These are phyloP conservation scores for Aldabrachelys gigantea DNA, from an alignment of 2,113 vertebrate species.

Conservation along the genomic window DNA sequence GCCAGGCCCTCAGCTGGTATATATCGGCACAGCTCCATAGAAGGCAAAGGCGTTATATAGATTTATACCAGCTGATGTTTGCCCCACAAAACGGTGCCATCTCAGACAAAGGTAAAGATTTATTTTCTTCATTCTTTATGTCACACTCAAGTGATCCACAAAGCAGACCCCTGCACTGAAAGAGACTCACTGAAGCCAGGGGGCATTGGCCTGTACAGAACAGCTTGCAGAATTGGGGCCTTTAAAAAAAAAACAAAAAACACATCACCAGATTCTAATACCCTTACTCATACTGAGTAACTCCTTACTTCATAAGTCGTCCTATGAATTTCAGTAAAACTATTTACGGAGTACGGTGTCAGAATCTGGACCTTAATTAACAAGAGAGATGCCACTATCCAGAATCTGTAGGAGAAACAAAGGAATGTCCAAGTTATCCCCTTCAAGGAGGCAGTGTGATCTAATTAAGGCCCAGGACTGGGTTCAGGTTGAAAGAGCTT, in stretches of 20 bases:
- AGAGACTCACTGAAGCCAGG: neutral
- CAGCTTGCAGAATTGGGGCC: neutral
- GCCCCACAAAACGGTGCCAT: neutral
- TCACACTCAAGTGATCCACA: neutral
- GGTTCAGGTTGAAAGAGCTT: too few relatives aligned
- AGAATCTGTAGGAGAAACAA: neutral
- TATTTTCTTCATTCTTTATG: neutral
- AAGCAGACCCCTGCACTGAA: neutral
- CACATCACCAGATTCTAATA: neutral
- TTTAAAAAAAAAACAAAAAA: too few relatives aligned
- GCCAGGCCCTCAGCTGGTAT: neutral
- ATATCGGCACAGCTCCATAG: neutral
- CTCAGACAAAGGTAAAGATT: neutral
- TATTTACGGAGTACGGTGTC: neutral
- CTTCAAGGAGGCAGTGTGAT: neutral
- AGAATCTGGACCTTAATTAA: neutral
- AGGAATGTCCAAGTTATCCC: neutral
- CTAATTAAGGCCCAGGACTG: neutral
- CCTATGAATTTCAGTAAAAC: neutral
- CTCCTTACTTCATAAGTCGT: neutral
- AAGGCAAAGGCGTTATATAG: neutral
- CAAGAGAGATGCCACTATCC: neutral
- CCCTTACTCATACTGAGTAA: neutral
- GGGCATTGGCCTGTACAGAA: neutral
- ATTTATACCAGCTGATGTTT: neutral